Evolutionary conservation across 1,140 invertebrate genomes (phyloP).

Genomic region (Caenorhabditis inopinata): DNA sequence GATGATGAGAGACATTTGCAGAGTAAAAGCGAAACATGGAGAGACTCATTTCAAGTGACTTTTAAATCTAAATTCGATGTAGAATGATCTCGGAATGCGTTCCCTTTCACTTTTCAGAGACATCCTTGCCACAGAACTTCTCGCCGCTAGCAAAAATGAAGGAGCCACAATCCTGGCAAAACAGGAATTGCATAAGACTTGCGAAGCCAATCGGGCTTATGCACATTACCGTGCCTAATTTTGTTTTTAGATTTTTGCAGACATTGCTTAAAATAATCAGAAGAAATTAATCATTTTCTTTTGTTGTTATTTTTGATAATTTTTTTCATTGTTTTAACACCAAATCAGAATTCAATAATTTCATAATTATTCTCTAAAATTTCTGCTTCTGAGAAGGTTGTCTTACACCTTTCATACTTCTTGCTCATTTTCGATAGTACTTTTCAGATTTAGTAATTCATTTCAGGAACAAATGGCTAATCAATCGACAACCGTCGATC

Average conservation of each 20-base stretch:
- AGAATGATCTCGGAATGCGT: no score
- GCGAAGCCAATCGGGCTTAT: slow-evolving; percentile 69
- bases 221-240: slow-evolving; percentile 67
- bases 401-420: neutral
- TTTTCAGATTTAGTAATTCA: neutral
- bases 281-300: neutral
- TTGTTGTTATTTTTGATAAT: slow-evolving; percentile 30
- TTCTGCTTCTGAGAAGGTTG: neutral
- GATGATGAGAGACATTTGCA: slow-evolving; percentile 61
- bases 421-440: neutral
- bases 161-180: slow-evolving; percentile 68
- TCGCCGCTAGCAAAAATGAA: slow-evolving; percentile 62
- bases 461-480: slow-evolving; percentile 27
- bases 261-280: neutral
- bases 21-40: slow-evolving; percentile 50
- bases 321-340: neutral
- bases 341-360: neutral
- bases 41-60: slow-evolving; percentile 32
- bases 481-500: slow-evolving; percentile 37
- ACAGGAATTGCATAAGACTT: slow-evolving; percentile 68
- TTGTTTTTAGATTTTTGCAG: neutral
- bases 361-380: neutral
- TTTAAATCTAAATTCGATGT: neutral
- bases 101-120: no score
- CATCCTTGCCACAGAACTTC: slow-evolving; percentile 56